These are phyloP conservation scores for Diachasmimorpha longicaudata DNA, from an alignment of 1,140 invertebrate genomes.

Conservation along the genomic window DNA sequence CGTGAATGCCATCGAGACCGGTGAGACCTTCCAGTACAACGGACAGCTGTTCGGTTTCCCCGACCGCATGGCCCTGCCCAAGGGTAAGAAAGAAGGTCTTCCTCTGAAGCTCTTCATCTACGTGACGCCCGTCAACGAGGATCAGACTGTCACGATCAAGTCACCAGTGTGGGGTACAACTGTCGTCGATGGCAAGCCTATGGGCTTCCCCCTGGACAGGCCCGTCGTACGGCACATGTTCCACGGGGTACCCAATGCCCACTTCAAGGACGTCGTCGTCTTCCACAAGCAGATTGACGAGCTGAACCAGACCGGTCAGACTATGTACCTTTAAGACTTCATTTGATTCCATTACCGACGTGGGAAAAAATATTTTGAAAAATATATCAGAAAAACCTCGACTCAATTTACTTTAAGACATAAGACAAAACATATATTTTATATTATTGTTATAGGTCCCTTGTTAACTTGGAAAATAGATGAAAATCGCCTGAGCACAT, in stretches of 20 bases:
- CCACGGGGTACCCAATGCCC: slow-evolving; percentile 63
- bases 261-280: slow-evolving; percentile 66
- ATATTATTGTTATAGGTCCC: too few relatives aligned
- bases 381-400: too few relatives aligned
- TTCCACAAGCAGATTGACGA: slow-evolving; percentile 61
- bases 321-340: background rate
- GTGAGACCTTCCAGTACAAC: slow-evolving; percentile 50
- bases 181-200: slow-evolving; percentile 43
- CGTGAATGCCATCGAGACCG: slow-evolving; percentile 51
- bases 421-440: too few relatives aligned
- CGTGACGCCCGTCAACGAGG: slow-evolving; percentile 61
- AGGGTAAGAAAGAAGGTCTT: slow-evolving; percentile 67
- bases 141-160: slow-evolving; percentile 14
- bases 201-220: slow-evolving; percentile 65
- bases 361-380: too few relatives aligned
- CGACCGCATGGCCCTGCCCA: slow-evolving; percentile 68
- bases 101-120: slow-evolving; percentile 67
- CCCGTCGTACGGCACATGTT: slow-evolving; percentile 62
- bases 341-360: too few relatives aligned
- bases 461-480: too few relatives aligned
- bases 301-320: slow-evolving; percentile 41
- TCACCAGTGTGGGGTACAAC: slow-evolving; percentile 38
- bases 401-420: too few relatives aligned
- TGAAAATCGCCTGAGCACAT: too few relatives aligned
- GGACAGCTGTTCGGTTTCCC: slow-evolving; percentile 65